phyloP scores from a whole-genome alignment of 2,888 invertebrate genomes.

The Drosophila kambysellisi region DNA sequence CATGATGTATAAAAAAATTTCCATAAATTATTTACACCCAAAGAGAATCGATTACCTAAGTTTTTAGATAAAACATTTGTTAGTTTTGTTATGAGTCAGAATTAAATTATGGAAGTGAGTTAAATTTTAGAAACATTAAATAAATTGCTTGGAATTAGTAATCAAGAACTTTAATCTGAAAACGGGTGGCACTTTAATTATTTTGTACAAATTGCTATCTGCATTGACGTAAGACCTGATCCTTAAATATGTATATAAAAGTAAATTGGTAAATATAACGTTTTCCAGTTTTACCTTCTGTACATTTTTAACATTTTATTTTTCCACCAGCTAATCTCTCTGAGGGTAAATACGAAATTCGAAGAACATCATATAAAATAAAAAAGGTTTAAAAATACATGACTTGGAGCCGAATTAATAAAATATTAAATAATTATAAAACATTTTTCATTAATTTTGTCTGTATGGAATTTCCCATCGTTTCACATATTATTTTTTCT shows the following conservation, averaged over 20 bases:
- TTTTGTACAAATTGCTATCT: neutral
- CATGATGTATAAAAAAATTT: neutral
- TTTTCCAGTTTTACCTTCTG: neutral
- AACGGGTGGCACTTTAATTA: rapidly evolving
- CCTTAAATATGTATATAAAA: neutral
- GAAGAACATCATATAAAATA: neutral
- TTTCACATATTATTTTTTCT: neutral
- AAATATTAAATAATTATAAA: no score
- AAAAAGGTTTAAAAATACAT: neutral
- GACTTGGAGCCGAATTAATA: rapidly evolving
- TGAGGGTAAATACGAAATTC: neutral
- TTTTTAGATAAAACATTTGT: no score
- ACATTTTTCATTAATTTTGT: neutral
- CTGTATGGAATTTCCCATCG: neutral
- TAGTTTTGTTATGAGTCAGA: no score
- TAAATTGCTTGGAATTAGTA: neutral
- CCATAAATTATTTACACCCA: neutral
- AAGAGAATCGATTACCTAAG: neutral
- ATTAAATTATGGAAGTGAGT: no score
- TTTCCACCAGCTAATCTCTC: neutral
- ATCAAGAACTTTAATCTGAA: no score
- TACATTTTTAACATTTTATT: neutral
- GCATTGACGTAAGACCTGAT: neutral
- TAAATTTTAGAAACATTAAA: neutral
- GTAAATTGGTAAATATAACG: no score